Base-by-base conservation (phyloP, 2,888 invertebrate genomes). In the Tanypteryx hageni region DNA sequence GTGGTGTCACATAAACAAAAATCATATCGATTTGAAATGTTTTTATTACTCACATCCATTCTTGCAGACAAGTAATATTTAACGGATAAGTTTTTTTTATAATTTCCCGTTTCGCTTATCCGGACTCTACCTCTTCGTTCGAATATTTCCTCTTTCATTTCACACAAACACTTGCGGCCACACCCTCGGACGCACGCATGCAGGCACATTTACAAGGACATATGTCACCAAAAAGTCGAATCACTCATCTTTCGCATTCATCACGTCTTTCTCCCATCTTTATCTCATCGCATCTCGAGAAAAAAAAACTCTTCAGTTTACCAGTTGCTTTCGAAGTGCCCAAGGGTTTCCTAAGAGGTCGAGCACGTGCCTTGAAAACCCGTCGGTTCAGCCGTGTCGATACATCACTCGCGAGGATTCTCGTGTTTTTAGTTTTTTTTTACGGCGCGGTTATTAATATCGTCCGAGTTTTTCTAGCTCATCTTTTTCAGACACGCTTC, bases 291-390 rank as follows among this genome's bases (percentile, higher is more conserved):
- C 3, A 76, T 76, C 76, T 76, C 3, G 76, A 22, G 61, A 22
- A 76, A 76, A 76, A 76, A 44, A 44, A 44, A 27, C 22, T 76
- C 76, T n/a, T 76, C 76, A 76, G 10, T 76, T 76, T 76, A 76
- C 76, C 27, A 76, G 76, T 76, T 76, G 18, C 27, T 10, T 27
- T 22, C 27, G 76, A 14, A 76, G 22, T 11, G 76, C 76, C 18
- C 27, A 27, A 76, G 27, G 76, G 27, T 76, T 76, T 76, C 27
- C 27, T 13, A 76, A 76, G 22, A 76, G 76, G 76, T 76, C 76
- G 76, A 76, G 27, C 76, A 76, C 76, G 76, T 76, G 76, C 27
- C 27, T 76, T 27, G 22, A 27, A 76, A 76, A 76, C 76, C 76
- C 27, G 76, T 76, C 22, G 76, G 27, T 76, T n/a, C 76, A 27